Evolutionary conservation across 2,888 invertebrate species (phyloP), one percentile per base, ranked within the genome.

Genomic region (Opisthograptis luteolata): DNA sequence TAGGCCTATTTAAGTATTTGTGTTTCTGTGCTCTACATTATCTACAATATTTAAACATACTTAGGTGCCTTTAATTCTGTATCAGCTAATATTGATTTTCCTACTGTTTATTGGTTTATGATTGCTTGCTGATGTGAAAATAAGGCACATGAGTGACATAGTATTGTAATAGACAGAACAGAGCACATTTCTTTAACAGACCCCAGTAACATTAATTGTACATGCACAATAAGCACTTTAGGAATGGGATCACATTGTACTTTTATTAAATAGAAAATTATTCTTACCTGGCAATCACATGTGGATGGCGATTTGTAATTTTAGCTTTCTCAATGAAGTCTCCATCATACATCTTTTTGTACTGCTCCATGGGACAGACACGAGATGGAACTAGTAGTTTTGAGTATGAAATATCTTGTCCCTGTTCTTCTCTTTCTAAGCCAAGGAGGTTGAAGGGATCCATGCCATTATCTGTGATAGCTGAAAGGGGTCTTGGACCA

Each of bases 391-490:
- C 94, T 58, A 98, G 87, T 51, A 97, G 87, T 76, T 96, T 95
- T 24, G 96, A 96, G 84, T 97, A 98, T 10, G 98, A 98, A 66
- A 97, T 94, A 83, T 97, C 97, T 95, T 97, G 97, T 43, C 97
- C 97, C 81, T 96, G 96, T 79, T 95, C 94, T 55, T 94, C 94
- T 75, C 93, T 92, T 73, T 97, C 96, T 52, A 97, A 92, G 22
- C 97, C 97, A 50, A 98, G 87, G 25, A 96, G 93, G 77, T 96
- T 95, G 81, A 97, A 96, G 20, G 97, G 96, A 91, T 97, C 97
- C 55, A 95, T 86, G 17, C 94, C 93, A 79, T 94, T 96, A 51
- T 98, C 98, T 63, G 94, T 96, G 44, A 95, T 95, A 14, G 95
- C 92, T 40, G 97, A 97, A 42, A 97, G 83, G 6, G 97, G 97